These are phyloP conservation scores for Battus philenor DNA, from an alignment of 1,140 invertebrate genomes.

Conservation along the genomic window DNA sequence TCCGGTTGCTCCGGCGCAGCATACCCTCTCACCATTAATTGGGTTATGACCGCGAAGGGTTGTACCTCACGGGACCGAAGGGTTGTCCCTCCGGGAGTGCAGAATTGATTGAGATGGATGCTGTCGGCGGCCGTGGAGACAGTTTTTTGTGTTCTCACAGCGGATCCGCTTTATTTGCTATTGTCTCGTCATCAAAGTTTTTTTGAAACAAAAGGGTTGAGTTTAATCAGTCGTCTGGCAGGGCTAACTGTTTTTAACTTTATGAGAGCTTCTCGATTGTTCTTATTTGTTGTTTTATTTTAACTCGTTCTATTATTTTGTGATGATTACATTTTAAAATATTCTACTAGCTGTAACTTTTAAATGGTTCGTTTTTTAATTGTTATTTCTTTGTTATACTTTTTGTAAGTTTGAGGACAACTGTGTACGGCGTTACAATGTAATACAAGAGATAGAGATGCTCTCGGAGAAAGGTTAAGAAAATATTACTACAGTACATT, in stretches of 20 bases:
- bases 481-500: too few species aligned
- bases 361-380: too few species aligned
- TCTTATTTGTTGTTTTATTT: conserved; percentile 7
- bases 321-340: too few species aligned
- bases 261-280: conserved; percentile 7
- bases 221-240: conserved; percentile 3
- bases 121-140: conserved; percentile 7
- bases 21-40: conserved; percentile 13
- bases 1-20: background rate
- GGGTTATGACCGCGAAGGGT: conserved; percentile 11
- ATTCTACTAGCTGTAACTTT: too few species aligned
- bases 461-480: too few species aligned
- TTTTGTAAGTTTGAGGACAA: too few species aligned
- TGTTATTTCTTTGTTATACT: too few species aligned
- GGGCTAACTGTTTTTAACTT: conserved; percentile 13
- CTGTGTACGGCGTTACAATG: too few species aligned
- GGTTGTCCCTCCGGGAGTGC: too few species aligned
- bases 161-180: too few species aligned
- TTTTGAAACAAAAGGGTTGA: conserved; percentile 3
- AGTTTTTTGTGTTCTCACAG: conserved; percentile 5
- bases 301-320: too few species aligned
- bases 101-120: conserved; percentile 15
- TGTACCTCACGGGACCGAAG: conserved; percentile 2
- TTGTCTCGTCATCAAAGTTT: background rate
- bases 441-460: too few species aligned